Evolutionary conservation across 2,888 invertebrate genomes (phyloP).

Genomic region (Labia minor): DNA sequence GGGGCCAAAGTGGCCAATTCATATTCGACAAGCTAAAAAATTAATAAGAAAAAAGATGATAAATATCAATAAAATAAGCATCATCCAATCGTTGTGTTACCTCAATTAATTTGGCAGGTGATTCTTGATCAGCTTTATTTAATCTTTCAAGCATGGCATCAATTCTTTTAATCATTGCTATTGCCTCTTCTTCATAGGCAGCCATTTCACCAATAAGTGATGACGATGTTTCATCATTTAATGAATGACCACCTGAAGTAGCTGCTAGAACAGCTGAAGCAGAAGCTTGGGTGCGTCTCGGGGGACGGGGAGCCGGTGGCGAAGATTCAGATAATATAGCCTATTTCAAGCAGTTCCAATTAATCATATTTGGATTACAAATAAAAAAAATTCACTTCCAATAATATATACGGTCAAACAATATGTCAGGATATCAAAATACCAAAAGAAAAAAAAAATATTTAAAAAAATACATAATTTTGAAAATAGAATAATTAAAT

Average conservation of each 20-base stretch:
- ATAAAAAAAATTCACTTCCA: no score
- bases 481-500: not conserved
- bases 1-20: slow-evolving; percentile 56
- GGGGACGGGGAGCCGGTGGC: not conserved
- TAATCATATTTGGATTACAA: no score
- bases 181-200: slow-evolving; percentile 39
- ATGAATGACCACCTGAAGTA: not conserved
- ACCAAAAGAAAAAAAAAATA: not conserved
- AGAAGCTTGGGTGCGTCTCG: not conserved
- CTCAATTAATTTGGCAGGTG: slow-evolving; percentile 51
- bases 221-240: not conserved
- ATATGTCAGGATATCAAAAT: no score
- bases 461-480: not conserved
- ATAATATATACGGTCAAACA: no score
- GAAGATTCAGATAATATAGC: not conserved
- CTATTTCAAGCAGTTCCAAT: not conserved
- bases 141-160: slow-evolving; percentile 48
- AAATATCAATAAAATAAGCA: not conserved
- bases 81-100: slow-evolving; percentile 34
- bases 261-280: not conserved
- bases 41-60: slow-evolving; percentile 13
- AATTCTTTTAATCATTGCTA: slow-evolving; percentile 45
- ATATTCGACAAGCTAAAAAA: slow-evolving; percentile 46
- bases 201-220: slow-evolving; percentile 35
- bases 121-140: slow-evolving; percentile 44